Evolutionary conservation across 1,140 invertebrate genomes (phyloP).

Genomic region (Caenorhabditis briggsae): DNA sequence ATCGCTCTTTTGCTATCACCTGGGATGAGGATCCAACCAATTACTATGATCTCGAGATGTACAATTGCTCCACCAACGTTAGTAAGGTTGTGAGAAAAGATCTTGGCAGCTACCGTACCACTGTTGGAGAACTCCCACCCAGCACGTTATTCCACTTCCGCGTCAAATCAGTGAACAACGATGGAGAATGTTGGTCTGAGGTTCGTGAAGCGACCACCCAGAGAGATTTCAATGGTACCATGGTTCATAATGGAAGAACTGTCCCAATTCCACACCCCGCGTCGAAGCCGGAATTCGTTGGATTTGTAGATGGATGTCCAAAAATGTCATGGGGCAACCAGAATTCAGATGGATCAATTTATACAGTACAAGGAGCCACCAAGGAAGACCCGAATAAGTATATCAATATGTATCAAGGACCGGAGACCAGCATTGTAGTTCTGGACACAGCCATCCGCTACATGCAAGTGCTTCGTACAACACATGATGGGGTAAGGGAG

Average conservation of each 20-base stretch:
- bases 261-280: background rate
- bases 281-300: background rate
- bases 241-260: too few species aligned
- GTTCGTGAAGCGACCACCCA: too few species aligned
- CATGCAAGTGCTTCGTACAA: background rate
- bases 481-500: too few species aligned
- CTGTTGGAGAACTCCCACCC: background rate
- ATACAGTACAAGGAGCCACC: background rate
- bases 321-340: too few species aligned
- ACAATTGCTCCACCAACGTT: background rate
- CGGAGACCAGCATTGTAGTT: background rate
- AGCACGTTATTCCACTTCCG: background rate
- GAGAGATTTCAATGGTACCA: too few species aligned
- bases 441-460: background rate
- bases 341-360: background rate
- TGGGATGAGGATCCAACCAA: background rate
- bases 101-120: background rate
- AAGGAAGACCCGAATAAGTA: background rate
- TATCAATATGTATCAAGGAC: background rate
- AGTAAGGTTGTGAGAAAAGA: background rate
- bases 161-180: background rate
- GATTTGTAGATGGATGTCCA: background rate
- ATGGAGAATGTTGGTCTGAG: background rate
- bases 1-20: background rate
- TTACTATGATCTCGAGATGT: background rate